Evolutionary conservation across 1,140 invertebrate genomes (phyloP).

Genomic region (Grapholita molesta): DNA sequence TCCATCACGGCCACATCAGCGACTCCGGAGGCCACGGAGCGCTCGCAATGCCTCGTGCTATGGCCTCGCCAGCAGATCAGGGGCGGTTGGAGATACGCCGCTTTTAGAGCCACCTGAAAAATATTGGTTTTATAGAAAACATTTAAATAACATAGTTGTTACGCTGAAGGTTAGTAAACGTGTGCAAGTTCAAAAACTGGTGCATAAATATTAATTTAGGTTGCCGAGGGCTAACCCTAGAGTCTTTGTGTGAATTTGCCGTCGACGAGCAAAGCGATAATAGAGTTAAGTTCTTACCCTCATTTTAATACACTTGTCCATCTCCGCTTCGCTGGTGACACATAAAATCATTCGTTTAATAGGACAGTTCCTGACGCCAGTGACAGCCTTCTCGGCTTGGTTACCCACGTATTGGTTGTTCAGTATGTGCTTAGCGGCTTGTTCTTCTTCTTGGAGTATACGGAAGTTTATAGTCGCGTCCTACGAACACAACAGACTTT

Average conservation of each 20-base stretch:
- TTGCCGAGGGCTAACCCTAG: too few species aligned
- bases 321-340: conserved; percentile 93
- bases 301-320: conserved; percentile 97
- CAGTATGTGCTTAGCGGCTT: conserved; percentile 67
- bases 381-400: conserved; percentile 82
- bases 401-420: conserved; percentile 82
- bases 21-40: conserved; percentile 84
- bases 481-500: conserved; percentile 64
- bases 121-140: neutral
- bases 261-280: too few species aligned
- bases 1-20: conserved; percentile 95
- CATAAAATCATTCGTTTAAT: conserved; percentile 90
- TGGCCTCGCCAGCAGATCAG: conserved; percentile 91
- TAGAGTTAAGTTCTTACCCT: conserved; percentile 82
- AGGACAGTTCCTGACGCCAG: conserved; percentile 88
- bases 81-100: conserved; percentile 92
- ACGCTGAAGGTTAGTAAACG: too few species aligned
- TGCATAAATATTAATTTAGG: too few species aligned
- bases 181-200: too few species aligned
- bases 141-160: neutral
- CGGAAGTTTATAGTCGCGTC: conserved; percentile 84
- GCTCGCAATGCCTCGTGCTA: conserved; percentile 95
- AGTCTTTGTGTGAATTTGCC: too few species aligned
- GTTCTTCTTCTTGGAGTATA: conserved; percentile 78
- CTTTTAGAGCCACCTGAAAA: conserved; percentile 89